Evolutionary conservation across 2,113 vertebrate species (phyloP).

Genomic region (Chascanopsetta lugubris): DNA sequence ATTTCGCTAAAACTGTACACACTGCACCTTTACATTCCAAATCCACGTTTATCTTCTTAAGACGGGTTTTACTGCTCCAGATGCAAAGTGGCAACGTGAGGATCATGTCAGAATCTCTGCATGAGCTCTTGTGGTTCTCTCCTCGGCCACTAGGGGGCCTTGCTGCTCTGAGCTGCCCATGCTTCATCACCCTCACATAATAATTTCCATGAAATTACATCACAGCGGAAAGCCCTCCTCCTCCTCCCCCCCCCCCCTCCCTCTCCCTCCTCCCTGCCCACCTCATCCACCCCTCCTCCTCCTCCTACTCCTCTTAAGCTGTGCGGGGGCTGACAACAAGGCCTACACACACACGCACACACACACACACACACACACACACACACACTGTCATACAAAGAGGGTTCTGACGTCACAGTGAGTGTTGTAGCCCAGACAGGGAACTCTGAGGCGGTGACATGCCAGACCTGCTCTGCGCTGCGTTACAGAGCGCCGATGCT

Average conservation of each 20-base stretch:
- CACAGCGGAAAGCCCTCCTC: conserved; percentile 60
- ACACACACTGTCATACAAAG: too few relatives aligned
- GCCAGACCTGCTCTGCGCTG: conserved; percentile 10
- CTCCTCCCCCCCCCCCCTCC: conserved; percentile 15
- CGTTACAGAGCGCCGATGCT: conserved; percentile 26
- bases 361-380: too few relatives aligned
- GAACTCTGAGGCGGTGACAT: conserved; percentile 55
- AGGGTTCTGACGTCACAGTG: conserved; percentile 61
- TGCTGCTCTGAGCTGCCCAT: conserved; percentile 4
- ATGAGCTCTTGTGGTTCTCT: conserved; percentile 5
- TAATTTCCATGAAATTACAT: conserved; percentile 67
- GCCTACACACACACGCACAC: conserved; percentile 33
- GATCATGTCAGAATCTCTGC: not conserved
- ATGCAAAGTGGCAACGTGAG: not conserved
- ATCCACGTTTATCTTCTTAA: too few relatives aligned
- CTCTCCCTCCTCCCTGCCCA: conserved; percentile 4
- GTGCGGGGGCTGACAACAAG: conserved; percentile 56
- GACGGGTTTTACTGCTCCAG: not conserved
- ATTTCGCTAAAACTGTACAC: too few relatives aligned
- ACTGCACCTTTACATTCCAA: too few relatives aligned
- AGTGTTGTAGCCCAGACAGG: conserved; percentile 44
- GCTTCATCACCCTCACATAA: conserved; percentile 43
- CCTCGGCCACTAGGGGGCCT: conserved; percentile 57
- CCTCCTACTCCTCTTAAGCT: conserved; percentile 38
- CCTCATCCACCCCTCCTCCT: conserved; percentile 9